A percentile compares a stretch with the other conserved stretches of the same genome.
Conservation (phyloP, 2,888 invertebrate species). For the Chrysolina oricalcia region DNA sequence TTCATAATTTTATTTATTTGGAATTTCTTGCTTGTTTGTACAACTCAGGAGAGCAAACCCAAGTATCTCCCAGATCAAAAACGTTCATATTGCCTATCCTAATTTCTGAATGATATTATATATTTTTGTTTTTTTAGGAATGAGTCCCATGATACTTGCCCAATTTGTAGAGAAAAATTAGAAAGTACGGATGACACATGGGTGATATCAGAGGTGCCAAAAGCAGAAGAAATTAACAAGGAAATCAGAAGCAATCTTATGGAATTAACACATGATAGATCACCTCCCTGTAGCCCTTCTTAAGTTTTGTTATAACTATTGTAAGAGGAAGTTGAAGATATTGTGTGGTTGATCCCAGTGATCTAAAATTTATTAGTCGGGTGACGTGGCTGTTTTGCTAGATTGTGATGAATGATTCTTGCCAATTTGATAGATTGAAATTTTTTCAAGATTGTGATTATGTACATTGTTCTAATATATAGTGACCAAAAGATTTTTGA, state of each 20-base stretch:
- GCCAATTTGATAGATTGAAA: constrained; percentile 10
- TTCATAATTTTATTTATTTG: too few species aligned
- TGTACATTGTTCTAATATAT: too few species aligned
- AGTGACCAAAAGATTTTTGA: too few species aligned
- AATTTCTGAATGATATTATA: background rate
- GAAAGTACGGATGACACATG: constrained; percentile 79
- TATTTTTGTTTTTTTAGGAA: constrained; percentile 73
- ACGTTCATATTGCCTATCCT: too few species aligned
- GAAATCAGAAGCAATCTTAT: constrained; percentile 72
- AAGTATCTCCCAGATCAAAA: too few species aligned
- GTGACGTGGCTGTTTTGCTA: background rate
- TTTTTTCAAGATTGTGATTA: background rate
- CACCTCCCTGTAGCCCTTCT: constrained; percentile 54
- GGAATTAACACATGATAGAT: constrained; percentile 64
- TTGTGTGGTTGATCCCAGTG: background rate
- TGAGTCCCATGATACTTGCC: constrained; percentile 80
- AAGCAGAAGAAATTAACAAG: constrained; percentile 75
- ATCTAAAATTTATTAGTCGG: background rate
- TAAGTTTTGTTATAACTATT: constrained; percentile 38
- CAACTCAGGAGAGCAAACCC: too few species aligned
- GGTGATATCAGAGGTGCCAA: constrained; percentile 78
- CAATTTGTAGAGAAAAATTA: constrained; percentile 79
- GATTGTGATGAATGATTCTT: constrained; percentile 17
- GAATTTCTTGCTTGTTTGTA: too few species aligned
- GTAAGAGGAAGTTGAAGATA: background rate